Percentiles rank a stretch among this genome's conserved stretches.
Evolutionary conservation across 1,140 invertebrate genomes (phyloP).

Genomic region (Zophobas morio): DNA sequence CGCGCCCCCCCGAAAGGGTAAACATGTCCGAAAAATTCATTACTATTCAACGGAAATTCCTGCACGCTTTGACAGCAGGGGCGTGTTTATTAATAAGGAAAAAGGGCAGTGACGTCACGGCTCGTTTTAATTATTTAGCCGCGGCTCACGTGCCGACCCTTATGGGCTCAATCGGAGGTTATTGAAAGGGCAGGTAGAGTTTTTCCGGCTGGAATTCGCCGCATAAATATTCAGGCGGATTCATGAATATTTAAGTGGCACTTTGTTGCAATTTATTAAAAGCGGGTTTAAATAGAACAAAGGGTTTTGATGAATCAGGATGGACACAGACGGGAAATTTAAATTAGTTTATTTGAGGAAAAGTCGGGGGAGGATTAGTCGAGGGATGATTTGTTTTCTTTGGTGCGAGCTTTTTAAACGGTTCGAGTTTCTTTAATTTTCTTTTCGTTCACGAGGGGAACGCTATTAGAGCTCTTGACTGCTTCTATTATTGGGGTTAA

Average conservation of each 20-base stretch:
- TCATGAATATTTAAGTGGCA: slow-evolving; percentile 7
- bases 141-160: not conserved
- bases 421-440: not conserved
- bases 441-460: not conserved
- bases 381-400: not conserved
- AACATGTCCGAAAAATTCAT: slow-evolving; percentile 19
- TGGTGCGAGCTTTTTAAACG: not conserved
- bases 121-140: slow-evolving; percentile 1
- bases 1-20: not conserved
- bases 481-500: not conserved
- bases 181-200: not conserved
- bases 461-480: not conserved
- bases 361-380: too few relatives aligned
- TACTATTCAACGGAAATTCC: slow-evolving; percentile 21
- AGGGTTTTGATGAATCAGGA: slow-evolving; percentile 1
- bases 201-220: not conserved
- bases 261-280: slow-evolving; percentile 11
- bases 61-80: slow-evolving; percentile 12
- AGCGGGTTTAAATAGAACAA: slow-evolving; percentile 2
- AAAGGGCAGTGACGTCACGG: slow-evolving; percentile 7
- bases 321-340: not conserved
- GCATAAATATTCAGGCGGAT: slow-evolving; percentile 3
- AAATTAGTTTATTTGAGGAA: not conserved
- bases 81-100: slow-evolving; percentile 38
- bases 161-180: not conserved